These are phyloP conservation scores for Thripadectes ignobilis DNA, from an alignment of 2,797 vertebrate species.

Conservation along the genomic window DNA sequence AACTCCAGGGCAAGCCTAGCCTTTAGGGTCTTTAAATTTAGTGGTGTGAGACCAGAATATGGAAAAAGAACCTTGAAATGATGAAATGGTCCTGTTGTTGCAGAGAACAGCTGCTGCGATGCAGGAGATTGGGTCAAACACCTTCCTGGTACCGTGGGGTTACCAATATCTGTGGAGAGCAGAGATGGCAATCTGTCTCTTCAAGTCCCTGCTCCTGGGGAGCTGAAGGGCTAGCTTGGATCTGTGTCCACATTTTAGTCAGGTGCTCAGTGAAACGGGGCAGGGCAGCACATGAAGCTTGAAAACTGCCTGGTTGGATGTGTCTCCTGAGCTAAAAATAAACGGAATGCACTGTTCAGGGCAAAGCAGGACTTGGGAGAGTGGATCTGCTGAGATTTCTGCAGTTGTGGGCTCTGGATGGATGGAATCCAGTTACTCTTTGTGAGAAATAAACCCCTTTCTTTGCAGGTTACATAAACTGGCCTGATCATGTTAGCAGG, in stretches of 20 bases:
- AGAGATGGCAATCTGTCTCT: not conserved
- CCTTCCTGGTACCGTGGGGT: not conserved
- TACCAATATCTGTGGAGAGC: rapidly evolving
- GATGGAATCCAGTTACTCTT: not conserved
- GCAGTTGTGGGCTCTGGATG: not conserved
- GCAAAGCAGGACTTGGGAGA: not conserved
- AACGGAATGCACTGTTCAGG: not conserved
- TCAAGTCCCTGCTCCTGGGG: not conserved
- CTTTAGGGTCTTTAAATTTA: not conserved
- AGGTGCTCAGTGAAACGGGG: not conserved
- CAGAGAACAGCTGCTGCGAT: not conserved
- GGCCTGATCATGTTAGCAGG: not conserved
- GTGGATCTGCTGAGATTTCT: not conserved
- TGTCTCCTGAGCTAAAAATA: constrained; percentile 19
- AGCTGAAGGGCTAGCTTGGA: not conserved
- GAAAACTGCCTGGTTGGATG: not conserved
- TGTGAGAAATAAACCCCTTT: not conserved
- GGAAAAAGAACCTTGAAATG: not conserved
- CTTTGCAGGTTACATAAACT: not conserved
- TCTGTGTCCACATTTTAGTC: not conserved
- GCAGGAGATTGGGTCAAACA: not conserved
- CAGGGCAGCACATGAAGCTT: not conserved
- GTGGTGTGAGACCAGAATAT: not conserved
- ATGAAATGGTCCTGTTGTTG: not conserved
- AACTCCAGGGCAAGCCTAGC: not conserved